Conservation (phyloP, 2,113 vertebrate genomes). For the Lathamus discolor region DNA sequence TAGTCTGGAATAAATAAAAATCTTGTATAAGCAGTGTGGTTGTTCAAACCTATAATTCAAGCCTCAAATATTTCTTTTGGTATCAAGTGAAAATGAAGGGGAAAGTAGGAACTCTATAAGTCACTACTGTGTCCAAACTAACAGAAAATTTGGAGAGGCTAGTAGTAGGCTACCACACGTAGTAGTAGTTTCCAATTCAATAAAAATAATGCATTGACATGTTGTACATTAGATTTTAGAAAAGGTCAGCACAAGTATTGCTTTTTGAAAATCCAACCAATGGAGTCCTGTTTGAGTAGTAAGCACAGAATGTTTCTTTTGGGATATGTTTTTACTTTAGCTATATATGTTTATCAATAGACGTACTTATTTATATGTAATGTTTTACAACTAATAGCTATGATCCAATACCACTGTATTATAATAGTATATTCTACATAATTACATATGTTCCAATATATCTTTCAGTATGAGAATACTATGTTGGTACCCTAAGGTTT, state of each 20-base stretch:
- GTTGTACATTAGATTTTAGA: not conserved
- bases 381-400: not conserved
- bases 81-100: not conserved
- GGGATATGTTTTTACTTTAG: not conserved
- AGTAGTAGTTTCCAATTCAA: not conserved
- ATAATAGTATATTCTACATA: not conserved
- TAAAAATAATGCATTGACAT: not conserved
- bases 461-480: not conserved
- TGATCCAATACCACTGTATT: not conserved
- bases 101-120: not conserved
- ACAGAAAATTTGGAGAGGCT: not conserved
- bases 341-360: not conserved
- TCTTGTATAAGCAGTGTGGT: not conserved
- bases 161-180: not conserved
- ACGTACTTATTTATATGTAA: not conserved
- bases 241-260: not conserved
- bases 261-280: not conserved
- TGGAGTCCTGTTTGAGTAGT: not conserved
- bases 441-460: not conserved
- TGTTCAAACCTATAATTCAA: not conserved
- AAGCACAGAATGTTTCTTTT: not conserved
- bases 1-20: not conserved
- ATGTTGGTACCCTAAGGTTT: not conserved
- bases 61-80: not conserved
- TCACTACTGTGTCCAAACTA: not conserved